Evolutionary conservation across 1,140 invertebrate genomes (phyloP), one percentile per base, ranked within the genome.

Genomic region (Ceratina japonica): DNA sequence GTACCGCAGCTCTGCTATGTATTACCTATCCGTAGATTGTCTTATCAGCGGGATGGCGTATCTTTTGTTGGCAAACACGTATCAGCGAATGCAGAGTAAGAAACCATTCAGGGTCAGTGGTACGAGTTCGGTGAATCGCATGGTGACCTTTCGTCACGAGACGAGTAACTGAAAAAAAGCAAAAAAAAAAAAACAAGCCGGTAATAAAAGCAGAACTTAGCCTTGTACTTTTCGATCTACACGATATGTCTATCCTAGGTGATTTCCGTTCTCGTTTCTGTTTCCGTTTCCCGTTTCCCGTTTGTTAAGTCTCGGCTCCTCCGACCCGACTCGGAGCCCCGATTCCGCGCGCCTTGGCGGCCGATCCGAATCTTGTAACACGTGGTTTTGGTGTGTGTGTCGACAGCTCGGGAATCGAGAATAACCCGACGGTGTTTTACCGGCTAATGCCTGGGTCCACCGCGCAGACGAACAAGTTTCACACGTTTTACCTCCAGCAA

Each of bases 401-500:
- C 94, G 87, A 90, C 92, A 98, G 97, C 93, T 98, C 97, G 91
- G 97, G 97, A 72, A 98, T 98, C 90, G 97, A 98, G 92, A 97
- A 97, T 91, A 98, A 98, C 93, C 97, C 97, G 37, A 97, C 97
- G 79, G 97, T 98, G 79, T 98, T 98, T 94, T 98, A 98, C 92
- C 96, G 96, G 66, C 93, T 98, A 90, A 98, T 98, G 95, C 97
- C 97, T 72, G 97, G 97, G 80, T 98, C 97, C 16, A 98, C 97
- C 63, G 97, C 97, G 3, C 97, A 98, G 92, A 98, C 97, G 63
- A 98, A 98, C 93, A 98, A 98, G 92, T 97, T 96, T 92, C 97
- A 99, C 91, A 98, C 97, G 62, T 98, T 98, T 92, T 98, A 98
- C 92, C 94, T 98, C 79, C 97, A 98, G 95, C 97, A 98, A 93